Percentiles rank a stretch among this genome's conserved stretches.
Evolutionary conservation across 2,113 vertebrate species (phyloP).

Genomic region (Aldabrachelys gigantea): DNA sequence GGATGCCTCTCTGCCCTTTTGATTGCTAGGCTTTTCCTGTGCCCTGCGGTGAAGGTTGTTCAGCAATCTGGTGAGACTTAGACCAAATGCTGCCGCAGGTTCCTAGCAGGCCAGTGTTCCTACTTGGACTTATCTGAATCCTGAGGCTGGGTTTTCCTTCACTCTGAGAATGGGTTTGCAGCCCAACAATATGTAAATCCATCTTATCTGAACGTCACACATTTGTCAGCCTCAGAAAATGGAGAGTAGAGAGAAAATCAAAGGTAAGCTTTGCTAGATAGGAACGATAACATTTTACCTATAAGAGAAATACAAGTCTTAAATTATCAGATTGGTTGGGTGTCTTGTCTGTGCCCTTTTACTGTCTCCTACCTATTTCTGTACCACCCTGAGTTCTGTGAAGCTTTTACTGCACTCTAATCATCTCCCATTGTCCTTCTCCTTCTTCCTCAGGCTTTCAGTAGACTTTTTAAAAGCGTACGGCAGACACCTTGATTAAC

Average conservation of each 20-base stretch:
- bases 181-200: neutral
- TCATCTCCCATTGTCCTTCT: neutral
- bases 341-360: fast-evolving
- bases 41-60: neutral
- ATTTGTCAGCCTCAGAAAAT: neutral
- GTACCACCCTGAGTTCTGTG: neutral
- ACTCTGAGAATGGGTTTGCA: neutral
- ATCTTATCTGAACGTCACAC: neutral
- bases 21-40: neutral
- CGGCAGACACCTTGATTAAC: neutral
- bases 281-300: fast-evolving
- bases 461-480: neutral
- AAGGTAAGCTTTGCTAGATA: neutral
- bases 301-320: neutral
- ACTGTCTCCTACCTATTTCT: neutral
- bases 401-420: neutral
- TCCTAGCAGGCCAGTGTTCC: neutral
- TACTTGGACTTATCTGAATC: neutral
- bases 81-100: neutral
- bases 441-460: neutral
- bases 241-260: neutral
- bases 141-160: neutral
- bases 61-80: neutral
- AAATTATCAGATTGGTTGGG: fast-evolving
- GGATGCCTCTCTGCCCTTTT: neutral